Evolutionary conservation across 2,797 vertebrate genomes (phyloP), one percentile per base, ranked within the genome.

Genomic region (Pampus argenteus): DNA sequence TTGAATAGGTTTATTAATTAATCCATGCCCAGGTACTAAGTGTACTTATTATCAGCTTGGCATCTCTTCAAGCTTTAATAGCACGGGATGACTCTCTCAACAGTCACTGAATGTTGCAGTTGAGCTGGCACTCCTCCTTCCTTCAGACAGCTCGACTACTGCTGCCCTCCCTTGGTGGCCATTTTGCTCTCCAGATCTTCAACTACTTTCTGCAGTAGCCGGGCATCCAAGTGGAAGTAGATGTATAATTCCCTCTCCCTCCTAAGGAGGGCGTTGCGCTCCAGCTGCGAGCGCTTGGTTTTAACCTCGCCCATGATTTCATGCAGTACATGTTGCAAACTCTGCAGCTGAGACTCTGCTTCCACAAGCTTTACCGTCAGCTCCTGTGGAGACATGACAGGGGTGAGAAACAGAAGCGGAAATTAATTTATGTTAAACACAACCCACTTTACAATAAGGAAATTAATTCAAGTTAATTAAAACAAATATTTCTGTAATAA

Each of bases 211-310:
- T 94, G 95, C 82, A 98, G 90, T 40, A 90, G 88, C 10, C 85
- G 84, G 61, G 95, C 82, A 26, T 99, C 94, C 78, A 95, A 92
- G 75, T 95, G 96, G 89, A 96, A 98, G 88, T 95, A 91, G 38
- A 96, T 83, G 64, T 97, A 98, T 49, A 99, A 90, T 26, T 96
- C 92, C 90, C 96, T 95, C 89, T 98, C 95, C 71, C 92, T 90
- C 76, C 93, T 93, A 65, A 93, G 91, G 25, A 93, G 82, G 64
- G 93, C 87, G 78, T 86, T 94, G 68, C 92, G 94, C 63, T 96
- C 93, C 68, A 99, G 86, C 79, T 94, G 85, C 40, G 92, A 94
- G 52, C 92, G 95, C 88, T 97, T 98, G 13, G 81, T 79, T 86
- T 95, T 96, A 66, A 97, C 79, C 55, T 98, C 95, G 63, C 89